These are phyloP conservation scores for Lycaena phlaeas DNA, from an alignment of 2,888 invertebrate genomes.

Conservation along the genomic window DNA sequence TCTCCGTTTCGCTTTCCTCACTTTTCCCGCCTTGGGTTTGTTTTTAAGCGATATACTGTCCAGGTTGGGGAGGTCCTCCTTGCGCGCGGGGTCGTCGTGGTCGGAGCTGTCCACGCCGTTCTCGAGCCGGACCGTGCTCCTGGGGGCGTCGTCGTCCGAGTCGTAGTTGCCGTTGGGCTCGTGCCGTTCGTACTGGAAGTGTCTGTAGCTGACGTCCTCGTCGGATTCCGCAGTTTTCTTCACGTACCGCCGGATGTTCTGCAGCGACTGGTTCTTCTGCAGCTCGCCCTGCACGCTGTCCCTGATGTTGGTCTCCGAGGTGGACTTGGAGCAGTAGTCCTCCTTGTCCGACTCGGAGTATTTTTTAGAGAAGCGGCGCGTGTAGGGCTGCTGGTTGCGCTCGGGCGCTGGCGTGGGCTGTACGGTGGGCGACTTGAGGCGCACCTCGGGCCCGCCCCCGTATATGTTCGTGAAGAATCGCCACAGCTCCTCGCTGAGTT, in stretches of 20 bases:
- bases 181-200: slow-evolving; percentile 37
- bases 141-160: slow-evolving; percentile 47
- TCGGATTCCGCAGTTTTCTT: slow-evolving; percentile 45
- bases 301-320: slow-evolving; percentile 47
- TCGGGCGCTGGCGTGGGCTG: slow-evolving; percentile 11
- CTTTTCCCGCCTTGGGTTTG: slow-evolving; percentile 44
- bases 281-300: slow-evolving; percentile 42
- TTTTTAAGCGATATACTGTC: slow-evolving; percentile 51
- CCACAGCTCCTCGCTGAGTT: slow-evolving; percentile 90
- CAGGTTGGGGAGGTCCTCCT: slow-evolving; percentile 45
- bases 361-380: slow-evolving; percentile 31
- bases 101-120: slow-evolving; percentile 57
- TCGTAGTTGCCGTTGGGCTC: slow-evolving; percentile 54
- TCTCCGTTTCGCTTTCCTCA: slow-evolving; percentile 48
- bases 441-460: slow-evolving; percentile 92
- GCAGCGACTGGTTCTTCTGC: slow-evolving; percentile 61
- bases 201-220: slow-evolving; percentile 44
- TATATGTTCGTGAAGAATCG: slow-evolving; percentile 88
- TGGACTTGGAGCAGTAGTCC: slow-evolving; percentile 55
- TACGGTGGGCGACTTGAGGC: slow-evolving; percentile 35
- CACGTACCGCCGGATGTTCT: slow-evolving; percentile 46
- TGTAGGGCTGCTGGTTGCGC: slow-evolving; percentile 13
- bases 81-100: slow-evolving; percentile 35
- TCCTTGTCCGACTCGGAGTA: slow-evolving; percentile 60
- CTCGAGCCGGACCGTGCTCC: slow-evolving; percentile 39